These are phyloP conservation scores for Rhamnusium bicolor DNA, from an alignment of 2,888 invertebrate species.

Conservation along the genomic window DNA sequence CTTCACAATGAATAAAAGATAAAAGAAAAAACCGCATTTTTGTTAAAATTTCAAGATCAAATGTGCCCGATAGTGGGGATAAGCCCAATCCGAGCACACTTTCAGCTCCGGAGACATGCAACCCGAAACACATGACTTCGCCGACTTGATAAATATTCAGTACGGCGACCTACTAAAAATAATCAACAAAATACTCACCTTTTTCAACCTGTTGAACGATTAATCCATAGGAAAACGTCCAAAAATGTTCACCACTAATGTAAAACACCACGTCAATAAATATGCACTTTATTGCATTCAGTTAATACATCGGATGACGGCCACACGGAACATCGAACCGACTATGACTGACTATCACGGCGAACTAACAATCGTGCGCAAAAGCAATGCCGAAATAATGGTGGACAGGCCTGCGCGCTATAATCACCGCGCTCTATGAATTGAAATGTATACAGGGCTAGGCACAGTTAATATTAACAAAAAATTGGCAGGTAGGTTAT, in stretches of 20 bases:
- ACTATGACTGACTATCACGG: slow-evolving; percentile 46
- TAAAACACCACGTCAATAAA: slow-evolving; percentile 41
- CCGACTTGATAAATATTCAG: slow-evolving; percentile 60
- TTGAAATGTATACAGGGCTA: slow-evolving; percentile 40
- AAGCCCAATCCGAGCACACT: slow-evolving; percentile 17
- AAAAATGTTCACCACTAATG: slow-evolving; percentile 35
- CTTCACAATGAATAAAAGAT: background rate
- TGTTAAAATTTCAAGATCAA: slow-evolving; percentile 25
- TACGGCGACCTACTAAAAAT: slow-evolving; percentile 61
- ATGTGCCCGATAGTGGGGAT: slow-evolving; percentile 11
- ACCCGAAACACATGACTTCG: slow-evolving; percentile 59
- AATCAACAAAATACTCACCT: slow-evolving; percentile 49
- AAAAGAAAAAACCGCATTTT: slow-evolving; percentile 1
- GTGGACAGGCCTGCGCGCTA: slow-evolving; percentile 62
- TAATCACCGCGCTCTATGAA: slow-evolving; percentile 40
- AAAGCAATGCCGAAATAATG: slow-evolving; percentile 57
- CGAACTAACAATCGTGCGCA: slow-evolving; percentile 51
- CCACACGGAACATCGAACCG: slow-evolving; percentile 38
- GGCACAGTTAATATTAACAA: slow-evolving; percentile 22
- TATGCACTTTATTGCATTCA: slow-evolving; percentile 48
- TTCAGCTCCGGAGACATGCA: slow-evolving; percentile 44
- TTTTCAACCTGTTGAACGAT: slow-evolving; percentile 21
- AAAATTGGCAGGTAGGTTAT: slow-evolving; percentile 1
- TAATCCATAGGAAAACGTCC: slow-evolving; percentile 37
- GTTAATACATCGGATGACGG: slow-evolving; percentile 34